Evolutionary conservation across 1,140 invertebrate species (phyloP), one percentile per base, ranked within the genome.

Genomic region (Pseudoatta argentina): DNA sequence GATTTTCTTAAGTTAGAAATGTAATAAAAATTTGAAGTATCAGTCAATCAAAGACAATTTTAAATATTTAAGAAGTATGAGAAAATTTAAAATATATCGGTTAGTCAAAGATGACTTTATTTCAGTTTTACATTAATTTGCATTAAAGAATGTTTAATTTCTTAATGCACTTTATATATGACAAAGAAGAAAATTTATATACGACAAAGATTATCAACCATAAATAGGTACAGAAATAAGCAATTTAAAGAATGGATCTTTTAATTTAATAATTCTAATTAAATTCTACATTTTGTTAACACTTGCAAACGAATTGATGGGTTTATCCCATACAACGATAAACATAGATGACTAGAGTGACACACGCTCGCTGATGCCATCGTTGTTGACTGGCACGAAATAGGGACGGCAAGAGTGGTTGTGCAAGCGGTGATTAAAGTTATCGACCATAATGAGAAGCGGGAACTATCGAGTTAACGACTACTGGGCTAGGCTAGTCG

Each of bases 401-500:
- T 48, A 77, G 76, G 48, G 59, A 30, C 76, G 76, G 59, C 76
- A 18, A 66, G 76, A 78, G 76, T 64, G 59, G 48, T 30, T 44
- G 73, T 34, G 55, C 73, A 44, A 77, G 76, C 76, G 76, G 59
- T 78, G 76, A 64, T 78, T 78, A 78, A 78, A 78, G 76, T 78
- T 78, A 78, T 78, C 76, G 76, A 78, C 76, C 76, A 48, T 78
- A 78, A 78, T 78, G 76, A 78, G 76, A 18, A 48, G 59, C 18
- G 24, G 76, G 76, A 61, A 21, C 57, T 66, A 44, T 64, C 59
- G 76, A 78, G 59, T 78, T 78, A 78, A 78, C 57, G 76, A 78
- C 76, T 78, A 75, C 48, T 51, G 14, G 39, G 39, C 53, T 59
- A 34, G 72, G 72, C 21, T 44, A 44, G 76, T 51, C 76, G 39